These are phyloP conservation scores for Bryconaethiops microstoma DNA, from an alignment of 2,797 vertebrate species.

Conservation along the genomic window DNA sequence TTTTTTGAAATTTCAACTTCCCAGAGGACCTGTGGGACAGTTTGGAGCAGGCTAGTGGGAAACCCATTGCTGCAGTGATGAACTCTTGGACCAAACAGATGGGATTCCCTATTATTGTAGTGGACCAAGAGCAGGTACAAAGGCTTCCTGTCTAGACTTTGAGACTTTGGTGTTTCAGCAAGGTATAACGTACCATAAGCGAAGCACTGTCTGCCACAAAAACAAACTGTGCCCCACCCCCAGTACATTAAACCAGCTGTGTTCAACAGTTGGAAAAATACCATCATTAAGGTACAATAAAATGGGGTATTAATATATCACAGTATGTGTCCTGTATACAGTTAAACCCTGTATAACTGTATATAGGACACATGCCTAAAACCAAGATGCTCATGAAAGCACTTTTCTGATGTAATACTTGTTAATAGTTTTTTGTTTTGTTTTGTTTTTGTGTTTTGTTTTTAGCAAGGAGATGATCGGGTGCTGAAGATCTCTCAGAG, in stretches of 20 bases:
- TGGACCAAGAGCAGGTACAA: constrained; percentile 92
- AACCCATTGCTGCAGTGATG: constrained; percentile 96
- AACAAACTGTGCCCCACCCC: too few relatives aligned
- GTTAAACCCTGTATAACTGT: too few relatives aligned
- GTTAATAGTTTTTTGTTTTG: neutral
- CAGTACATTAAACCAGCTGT: too few relatives aligned
- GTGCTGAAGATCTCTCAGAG: constrained; percentile 92
- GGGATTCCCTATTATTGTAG: constrained; percentile 95
- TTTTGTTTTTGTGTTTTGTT: constrained; percentile 15
- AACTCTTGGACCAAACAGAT: constrained; percentile 98
- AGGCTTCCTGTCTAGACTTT: neutral
- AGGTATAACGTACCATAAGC: too few relatives aligned
- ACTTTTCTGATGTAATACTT: too few relatives aligned
- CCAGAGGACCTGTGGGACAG: constrained; percentile 97
- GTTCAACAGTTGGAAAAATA: too few relatives aligned
- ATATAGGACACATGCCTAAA: neutral
- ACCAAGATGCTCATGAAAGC: neutral
- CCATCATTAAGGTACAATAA: too few relatives aligned
- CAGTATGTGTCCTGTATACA: too few relatives aligned
- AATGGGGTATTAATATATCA: too few relatives aligned
- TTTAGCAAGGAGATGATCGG: constrained; percentile 88
- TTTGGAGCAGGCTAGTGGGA: constrained; percentile 93
- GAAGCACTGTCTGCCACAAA: too few relatives aligned
- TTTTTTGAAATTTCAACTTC: neutral
- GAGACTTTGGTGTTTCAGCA: neutral